Evolutionary conservation across 2,888 invertebrate species (phyloP).

Genomic region (Dioctria linearis): DNA sequence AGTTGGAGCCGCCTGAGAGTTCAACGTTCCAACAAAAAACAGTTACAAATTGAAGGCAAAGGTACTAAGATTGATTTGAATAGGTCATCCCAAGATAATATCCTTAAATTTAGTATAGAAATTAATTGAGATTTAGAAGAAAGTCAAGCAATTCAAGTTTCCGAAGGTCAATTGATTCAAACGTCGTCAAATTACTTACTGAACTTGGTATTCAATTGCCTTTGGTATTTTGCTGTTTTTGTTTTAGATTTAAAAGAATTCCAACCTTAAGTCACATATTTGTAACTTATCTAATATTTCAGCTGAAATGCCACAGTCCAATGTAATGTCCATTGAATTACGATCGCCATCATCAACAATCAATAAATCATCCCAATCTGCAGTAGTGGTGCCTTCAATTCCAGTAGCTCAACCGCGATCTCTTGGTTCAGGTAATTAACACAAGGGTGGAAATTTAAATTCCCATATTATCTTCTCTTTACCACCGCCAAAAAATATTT

Average conservation of each 20-base stretch:
- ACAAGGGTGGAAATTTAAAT: background rate
- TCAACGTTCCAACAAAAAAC: constrained; percentile 67
- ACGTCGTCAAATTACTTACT: too few relatives aligned
- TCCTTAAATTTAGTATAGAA: background rate
- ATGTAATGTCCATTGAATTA: constrained; percentile 68
- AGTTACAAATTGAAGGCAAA: constrained; percentile 30
- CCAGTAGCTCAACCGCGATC: constrained; percentile 68
- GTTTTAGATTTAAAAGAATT: too few relatives aligned
- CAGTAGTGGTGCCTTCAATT: constrained; percentile 50
- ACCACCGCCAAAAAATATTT: background rate
- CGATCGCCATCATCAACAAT: constrained; percentile 64
- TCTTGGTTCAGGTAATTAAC: constrained; percentile 59
- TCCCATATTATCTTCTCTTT: background rate
- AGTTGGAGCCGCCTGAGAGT: constrained; percentile 76
- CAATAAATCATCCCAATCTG: constrained; percentile 47
- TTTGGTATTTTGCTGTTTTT: too few relatives aligned
- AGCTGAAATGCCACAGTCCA: constrained; percentile 68
- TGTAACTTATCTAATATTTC: background rate
- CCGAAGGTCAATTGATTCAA: too few relatives aligned
- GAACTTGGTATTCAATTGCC: too few relatives aligned
- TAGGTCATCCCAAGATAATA: constrained; percentile 42
- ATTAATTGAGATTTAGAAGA: too few relatives aligned
- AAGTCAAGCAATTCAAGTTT: too few relatives aligned
- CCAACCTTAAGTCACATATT: too few relatives aligned
- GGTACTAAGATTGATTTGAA: constrained; percentile 12